A percentile compares a stretch with the other conserved stretches of the same genome.
Conservation (phyloP, 2,797 vertebrate species). For the Epinephelus coioides region DNA sequence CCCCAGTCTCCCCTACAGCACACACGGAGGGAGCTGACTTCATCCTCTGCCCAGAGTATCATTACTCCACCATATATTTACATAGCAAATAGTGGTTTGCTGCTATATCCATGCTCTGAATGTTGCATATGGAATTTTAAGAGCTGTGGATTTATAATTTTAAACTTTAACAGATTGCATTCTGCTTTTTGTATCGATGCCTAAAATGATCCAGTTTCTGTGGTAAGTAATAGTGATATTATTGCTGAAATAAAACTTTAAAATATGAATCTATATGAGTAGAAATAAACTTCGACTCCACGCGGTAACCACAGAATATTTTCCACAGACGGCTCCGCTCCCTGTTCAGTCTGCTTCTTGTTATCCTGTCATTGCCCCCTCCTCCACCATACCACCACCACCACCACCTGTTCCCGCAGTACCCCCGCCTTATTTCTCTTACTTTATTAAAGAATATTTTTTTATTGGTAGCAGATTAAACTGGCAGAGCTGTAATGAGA, state of each 20-base stretch:
- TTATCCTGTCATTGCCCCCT: constrained; percentile 8
- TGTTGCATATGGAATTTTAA: no score
- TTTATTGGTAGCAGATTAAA: constrained; percentile 61
- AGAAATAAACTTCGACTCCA: background rate
- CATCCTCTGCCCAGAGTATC: no score
- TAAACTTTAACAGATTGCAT: background rate
- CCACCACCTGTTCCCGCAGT: constrained; percentile 37
- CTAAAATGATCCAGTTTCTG: no score
- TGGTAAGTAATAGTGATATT: background rate
- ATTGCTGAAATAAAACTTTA: background rate
- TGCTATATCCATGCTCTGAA: no score
- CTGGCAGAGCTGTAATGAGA: constrained; percentile 67
- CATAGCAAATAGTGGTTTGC: no score
- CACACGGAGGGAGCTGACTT: no score
- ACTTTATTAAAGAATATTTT: constrained; percentile 45
- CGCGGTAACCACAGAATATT: no score
- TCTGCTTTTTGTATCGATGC: background rate
- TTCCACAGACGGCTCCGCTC: background rate
- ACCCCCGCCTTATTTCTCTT: constrained; percentile 29
- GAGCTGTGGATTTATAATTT: background rate
- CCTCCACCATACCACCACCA: background rate
- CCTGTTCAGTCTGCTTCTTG: constrained; percentile 16
- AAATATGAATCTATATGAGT: background rate
- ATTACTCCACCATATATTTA: no score
- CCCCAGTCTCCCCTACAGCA: no score